Conservation (phyloP, 2,888 invertebrate genomes). For the Pristionchus japonicus region DNA sequence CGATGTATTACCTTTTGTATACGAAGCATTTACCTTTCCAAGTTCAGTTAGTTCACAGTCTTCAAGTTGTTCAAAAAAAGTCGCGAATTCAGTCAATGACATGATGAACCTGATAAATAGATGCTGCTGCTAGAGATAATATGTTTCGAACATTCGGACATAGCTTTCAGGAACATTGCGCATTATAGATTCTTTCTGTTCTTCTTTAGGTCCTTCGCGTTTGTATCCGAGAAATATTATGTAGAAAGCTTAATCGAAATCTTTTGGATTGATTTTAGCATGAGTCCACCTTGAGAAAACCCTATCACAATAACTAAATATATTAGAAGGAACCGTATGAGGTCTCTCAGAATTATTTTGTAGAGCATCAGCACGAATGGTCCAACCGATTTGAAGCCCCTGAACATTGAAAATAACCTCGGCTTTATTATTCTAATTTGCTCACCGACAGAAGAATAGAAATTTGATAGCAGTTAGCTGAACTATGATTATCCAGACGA, state of each 20-base stretch:
- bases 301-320: conserved; percentile 96
- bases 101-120: conserved; percentile 84
- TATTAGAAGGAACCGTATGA: conserved; percentile 95
- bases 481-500: conserved; percentile 93
- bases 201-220: conserved; percentile 54
- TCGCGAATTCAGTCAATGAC: conserved; percentile 96
- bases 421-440: not conserved
- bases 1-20: conserved; percentile 18
- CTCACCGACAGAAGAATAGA: conserved; percentile 93
- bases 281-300: conserved; percentile 86
- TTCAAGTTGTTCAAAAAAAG: conserved; percentile 92
- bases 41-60: conserved; percentile 84
- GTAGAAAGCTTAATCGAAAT: conserved; percentile 60
- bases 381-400: conserved; percentile 97
- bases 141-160: conserved; percentile 74
- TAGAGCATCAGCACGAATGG: conserved; percentile 99
- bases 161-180: conserved; percentile 89
- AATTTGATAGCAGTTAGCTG: conserved; percentile 96
- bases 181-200: conserved; percentile 72
- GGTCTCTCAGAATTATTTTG: conserved; percentile 96
- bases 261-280: not conserved
- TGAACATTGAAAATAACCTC: conserved; percentile 75
- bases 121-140: not conserved
- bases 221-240: conserved; percentile 78
- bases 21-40: conserved; percentile 59